These are phyloP conservation scores for Danio albolineatus DNA, from an alignment of 2,797 vertebrate genomes.

Conservation along the genomic window DNA sequence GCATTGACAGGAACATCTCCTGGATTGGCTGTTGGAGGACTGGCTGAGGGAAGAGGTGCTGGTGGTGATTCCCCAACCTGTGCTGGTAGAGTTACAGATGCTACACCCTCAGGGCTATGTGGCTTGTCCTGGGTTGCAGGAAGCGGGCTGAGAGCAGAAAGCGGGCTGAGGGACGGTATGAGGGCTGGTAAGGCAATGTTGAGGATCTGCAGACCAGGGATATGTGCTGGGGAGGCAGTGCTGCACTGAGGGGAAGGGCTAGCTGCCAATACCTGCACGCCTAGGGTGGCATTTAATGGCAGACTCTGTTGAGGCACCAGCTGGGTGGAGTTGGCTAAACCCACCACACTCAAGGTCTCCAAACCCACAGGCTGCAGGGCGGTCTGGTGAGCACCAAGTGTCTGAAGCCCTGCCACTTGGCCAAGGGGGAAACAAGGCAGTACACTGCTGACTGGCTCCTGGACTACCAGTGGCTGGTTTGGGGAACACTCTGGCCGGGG, in stretches of 20 bases:
- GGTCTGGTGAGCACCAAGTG: conserved; percentile 72
- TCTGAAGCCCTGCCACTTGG: conserved; percentile 85
- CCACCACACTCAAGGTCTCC: conserved; percentile 89
- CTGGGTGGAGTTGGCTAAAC: conserved; percentile 84
- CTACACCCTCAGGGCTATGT: conserved; percentile 64
- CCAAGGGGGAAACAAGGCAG: conserved; percentile 91
- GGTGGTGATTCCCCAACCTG: conserved; percentile 56
- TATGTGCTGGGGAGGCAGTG: conserved; percentile 78
- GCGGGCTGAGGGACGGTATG: conserved; percentile 86
- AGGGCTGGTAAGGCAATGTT: conserved; percentile 92
- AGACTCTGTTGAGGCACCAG: conserved; percentile 84
- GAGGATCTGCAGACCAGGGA: conserved; percentile 91
- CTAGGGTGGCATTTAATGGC: conserved; percentile 88
- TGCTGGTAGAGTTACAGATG: conserved; percentile 38
- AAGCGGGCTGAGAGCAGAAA: conserved; percentile 70
- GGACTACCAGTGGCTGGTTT: conserved; percentile 74
- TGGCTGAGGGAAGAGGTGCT: conserved; percentile 40
- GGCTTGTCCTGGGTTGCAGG: conserved; percentile 66
- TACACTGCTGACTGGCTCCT: conserved; percentile 82
- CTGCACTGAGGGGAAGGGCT: conserved; percentile 80
- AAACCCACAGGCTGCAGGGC: conserved; percentile 84
- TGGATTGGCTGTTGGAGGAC: conserved; percentile 51
- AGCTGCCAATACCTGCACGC: conserved; percentile 89
- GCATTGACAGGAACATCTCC: conserved; percentile 52
- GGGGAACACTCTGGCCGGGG: conserved; percentile 69